Conservation (phyloP, 2,113 vertebrate genomes). For the Cygnus buccinator region DNA sequence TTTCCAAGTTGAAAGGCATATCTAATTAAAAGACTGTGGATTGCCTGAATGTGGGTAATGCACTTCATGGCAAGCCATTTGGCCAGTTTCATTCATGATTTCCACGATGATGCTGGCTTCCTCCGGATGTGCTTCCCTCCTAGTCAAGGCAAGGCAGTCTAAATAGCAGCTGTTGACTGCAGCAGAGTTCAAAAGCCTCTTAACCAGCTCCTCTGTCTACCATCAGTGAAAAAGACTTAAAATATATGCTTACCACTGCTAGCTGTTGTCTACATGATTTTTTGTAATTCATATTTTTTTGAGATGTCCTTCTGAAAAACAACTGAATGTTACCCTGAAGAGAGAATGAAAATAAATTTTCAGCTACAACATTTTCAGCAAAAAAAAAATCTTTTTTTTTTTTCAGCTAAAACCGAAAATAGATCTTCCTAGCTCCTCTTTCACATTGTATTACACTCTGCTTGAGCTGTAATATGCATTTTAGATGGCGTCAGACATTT, state of each 20-base stretch:
- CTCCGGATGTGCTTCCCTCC: constrained; percentile 13
- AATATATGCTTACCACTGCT: neutral
- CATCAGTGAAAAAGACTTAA: neutral
- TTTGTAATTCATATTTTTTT: neutral
- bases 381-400: neutral
- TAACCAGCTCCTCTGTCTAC: neutral
- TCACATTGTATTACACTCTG: neutral
- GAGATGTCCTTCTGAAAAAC: neutral
- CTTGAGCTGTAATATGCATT: neutral
- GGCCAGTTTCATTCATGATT: constrained; percentile 20
- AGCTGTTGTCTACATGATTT: neutral
- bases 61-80: neutral
- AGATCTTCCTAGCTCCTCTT: neutral
- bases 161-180: constrained; percentile 7
- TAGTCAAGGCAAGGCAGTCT: neutral
- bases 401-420: neutral
- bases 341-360: neutral
- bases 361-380: neutral
- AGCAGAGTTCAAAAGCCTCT: neutral
- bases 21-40: constrained; percentile 11
- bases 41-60: neutral
- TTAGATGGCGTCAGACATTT: neutral
- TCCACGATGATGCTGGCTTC: neutral
- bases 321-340: neutral
- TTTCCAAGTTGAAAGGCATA: constrained; percentile 22